These are phyloP conservation scores for Battus philenor DNA, from an alignment of 1,140 invertebrate species.

Conservation along the genomic window DNA sequence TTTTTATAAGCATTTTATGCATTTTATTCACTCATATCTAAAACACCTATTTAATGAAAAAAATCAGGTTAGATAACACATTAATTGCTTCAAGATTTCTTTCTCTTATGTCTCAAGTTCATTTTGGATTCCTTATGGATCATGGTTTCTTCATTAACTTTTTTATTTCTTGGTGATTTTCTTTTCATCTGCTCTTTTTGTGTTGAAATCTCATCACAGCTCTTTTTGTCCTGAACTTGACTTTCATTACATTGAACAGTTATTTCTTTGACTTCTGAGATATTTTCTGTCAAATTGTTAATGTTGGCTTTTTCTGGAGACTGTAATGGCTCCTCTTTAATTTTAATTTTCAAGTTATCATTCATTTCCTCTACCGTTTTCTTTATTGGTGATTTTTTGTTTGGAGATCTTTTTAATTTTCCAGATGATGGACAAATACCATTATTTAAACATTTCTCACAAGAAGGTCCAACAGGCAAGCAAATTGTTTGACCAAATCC, in stretches of 20 bases:
- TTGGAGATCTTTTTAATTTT: constrained; percentile 45
- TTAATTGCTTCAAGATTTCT: too few relatives aligned
- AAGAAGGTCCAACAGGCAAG: constrained; percentile 87
- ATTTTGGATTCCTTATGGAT: too few relatives aligned
- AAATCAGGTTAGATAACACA: too few relatives aligned
- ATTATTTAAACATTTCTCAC: constrained; percentile 88
- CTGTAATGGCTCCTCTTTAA: constrained; percentile 12
- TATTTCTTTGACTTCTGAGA: not conserved
- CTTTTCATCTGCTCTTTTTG: constrained; percentile 24
- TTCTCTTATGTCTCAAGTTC: too few relatives aligned
- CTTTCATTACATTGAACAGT: not conserved
- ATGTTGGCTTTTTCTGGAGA: not conserved
- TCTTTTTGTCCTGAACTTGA: not conserved
- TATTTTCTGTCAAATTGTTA: not conserved
- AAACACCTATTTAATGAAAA: too few relatives aligned
- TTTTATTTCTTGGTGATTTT: constrained; percentile 35
- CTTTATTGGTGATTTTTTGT: constrained; percentile 44
- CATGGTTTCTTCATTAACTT: constrained; percentile 12
- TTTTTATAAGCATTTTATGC: too few relatives aligned
- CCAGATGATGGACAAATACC: constrained; percentile 87
- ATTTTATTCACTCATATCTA: too few relatives aligned
- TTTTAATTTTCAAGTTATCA: constrained; percentile 15
- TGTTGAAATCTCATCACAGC: not conserved
- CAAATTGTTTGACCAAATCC: constrained; percentile 98
- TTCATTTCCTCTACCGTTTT: constrained; percentile 21